These are phyloP conservation scores for Mus spretus DNA, from an alignment of 2,797 vertebrate species.

Conservation along the genomic window DNA sequence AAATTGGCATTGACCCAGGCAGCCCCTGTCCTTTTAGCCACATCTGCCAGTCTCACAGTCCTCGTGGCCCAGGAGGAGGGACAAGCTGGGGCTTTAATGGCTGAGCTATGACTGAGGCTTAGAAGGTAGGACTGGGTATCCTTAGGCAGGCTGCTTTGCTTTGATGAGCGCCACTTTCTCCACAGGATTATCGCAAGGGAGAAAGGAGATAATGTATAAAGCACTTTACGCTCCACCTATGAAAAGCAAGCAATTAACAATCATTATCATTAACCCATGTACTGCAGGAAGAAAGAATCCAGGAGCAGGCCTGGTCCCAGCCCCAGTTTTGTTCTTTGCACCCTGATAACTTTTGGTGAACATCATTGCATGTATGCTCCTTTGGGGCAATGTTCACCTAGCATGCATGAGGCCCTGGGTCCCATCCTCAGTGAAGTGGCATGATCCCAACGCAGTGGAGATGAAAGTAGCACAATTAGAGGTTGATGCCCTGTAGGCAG, in stretches of 20 bases:
- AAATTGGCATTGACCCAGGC: constrained; percentile 64
- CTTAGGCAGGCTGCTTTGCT: not conserved
- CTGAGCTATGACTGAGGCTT: not conserved
- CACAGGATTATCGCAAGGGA: not conserved
- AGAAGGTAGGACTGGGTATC: constrained; percentile 10
- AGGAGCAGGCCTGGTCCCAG: not conserved
- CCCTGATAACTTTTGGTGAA: not conserved
- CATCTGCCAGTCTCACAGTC: not conserved
- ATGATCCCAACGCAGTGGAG: not conserved
- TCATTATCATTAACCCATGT: not conserved
- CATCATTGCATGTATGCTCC: too few relatives aligned
- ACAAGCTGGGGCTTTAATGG: not conserved
- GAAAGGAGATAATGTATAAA: not conserved
- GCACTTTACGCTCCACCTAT: not conserved
- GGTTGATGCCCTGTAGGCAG: not conserved
- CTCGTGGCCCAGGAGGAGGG: not conserved
- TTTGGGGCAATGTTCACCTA: not conserved
- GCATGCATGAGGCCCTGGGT: not conserved
- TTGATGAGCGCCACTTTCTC: constrained; percentile 30
- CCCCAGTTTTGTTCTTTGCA: not conserved
- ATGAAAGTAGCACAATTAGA: not conserved
- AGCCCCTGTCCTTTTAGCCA: constrained; percentile 29
- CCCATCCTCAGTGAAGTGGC: not conserved
- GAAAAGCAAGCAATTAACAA: constrained; percentile 19
- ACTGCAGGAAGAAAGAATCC: constrained; percentile 13